Evolutionary conservation across 2,797 vertebrate species (phyloP), one percentile per base, ranked within the genome.

Genomic region (Enteromius fasciolatus): DNA sequence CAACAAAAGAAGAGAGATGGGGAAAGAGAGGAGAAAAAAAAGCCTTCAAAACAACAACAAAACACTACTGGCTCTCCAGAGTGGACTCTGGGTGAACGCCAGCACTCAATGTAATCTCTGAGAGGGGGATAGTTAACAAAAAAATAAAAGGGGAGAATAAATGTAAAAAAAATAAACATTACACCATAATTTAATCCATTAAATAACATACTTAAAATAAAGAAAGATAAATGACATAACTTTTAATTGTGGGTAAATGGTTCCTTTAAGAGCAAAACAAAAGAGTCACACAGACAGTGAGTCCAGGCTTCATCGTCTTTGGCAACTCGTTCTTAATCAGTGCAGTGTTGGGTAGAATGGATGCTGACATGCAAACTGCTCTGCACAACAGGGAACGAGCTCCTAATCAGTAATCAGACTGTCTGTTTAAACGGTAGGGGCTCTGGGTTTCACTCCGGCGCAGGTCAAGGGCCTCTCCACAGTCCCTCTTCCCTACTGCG

Each of bases 371-470:
- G 91, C 89, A 90, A 92, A 92, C 91, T 87, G 89, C 91, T 92
- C 90, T 78, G 91, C 94, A 75, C 91, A 88, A 92, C 90, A 88
- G 93, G 92, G 91, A 92, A 91, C 90, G 90, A 92, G 92, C 92
- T 94, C 92, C 92, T 94, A 93, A 94, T 94, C 94, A 94, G 93
- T 93, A 95, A 94, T 94, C 93, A 95, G 91, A 92, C 92, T 91
- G 92, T 92, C 90, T 88, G 89, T 91, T 89, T 91, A 89, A 91
- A 91, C 83, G 8, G 86, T 90, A 82, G 85, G 90, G 91, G 91
- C 85, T 88, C 90, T 36, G 84, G 89, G 88, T 86, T 88, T 86
- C 91, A 92, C 89, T 92, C 92, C 90, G 86, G 91, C 88, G 89
- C 90, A 92, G 94, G 94, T 94, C 94, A 95, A 94, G 92, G 89